Percentiles rank a stretch among this genome's conserved stretches.
Conservation (phyloP, 2,888 invertebrate genomes). For the Amphipoea lucens region DNA sequence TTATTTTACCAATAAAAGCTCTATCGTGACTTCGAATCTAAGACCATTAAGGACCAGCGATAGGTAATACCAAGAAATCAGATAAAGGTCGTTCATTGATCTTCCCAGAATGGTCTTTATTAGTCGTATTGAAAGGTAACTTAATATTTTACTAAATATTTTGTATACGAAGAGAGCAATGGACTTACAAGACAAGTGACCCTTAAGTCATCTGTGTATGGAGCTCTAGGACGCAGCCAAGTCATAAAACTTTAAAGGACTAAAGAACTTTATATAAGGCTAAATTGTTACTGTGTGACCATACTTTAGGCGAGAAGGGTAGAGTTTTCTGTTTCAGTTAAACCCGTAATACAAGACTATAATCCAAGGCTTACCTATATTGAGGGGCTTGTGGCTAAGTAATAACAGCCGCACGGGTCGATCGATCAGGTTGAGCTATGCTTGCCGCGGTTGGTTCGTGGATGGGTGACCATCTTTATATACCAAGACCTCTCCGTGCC, state of each 20-base stretch:
- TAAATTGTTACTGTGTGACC: not conserved
- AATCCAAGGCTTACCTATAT: too few species aligned
- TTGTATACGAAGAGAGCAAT: conserved; percentile 24
- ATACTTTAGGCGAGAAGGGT: too few species aligned
- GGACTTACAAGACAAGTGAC: conserved; percentile 2
- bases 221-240: not conserved
- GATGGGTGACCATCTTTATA: too few species aligned
- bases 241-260: not conserved
- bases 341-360: not conserved
- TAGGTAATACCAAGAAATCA: not conserved
- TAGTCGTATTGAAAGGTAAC: conserved; percentile 15
- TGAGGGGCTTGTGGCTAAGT: too few species aligned
- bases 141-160: conserved; percentile 23
- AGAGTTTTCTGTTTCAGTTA: not conserved
- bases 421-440: too few species aligned
- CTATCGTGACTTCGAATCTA: not conserved
- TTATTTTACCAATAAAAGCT: not conserved
- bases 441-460: too few species aligned
- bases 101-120: not conserved
- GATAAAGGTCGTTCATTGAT: not conserved
- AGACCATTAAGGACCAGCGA: not conserved
- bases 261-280: not conserved
- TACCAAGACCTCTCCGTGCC: too few species aligned
- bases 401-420: too few species aligned
- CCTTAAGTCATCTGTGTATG: conserved; percentile 15